Percentiles rank a stretch among this genome's conserved stretches.
Evolutionary conservation across 2,888 invertebrate genomes (phyloP).

Genomic region (Drosophila kambysellisi): DNA sequence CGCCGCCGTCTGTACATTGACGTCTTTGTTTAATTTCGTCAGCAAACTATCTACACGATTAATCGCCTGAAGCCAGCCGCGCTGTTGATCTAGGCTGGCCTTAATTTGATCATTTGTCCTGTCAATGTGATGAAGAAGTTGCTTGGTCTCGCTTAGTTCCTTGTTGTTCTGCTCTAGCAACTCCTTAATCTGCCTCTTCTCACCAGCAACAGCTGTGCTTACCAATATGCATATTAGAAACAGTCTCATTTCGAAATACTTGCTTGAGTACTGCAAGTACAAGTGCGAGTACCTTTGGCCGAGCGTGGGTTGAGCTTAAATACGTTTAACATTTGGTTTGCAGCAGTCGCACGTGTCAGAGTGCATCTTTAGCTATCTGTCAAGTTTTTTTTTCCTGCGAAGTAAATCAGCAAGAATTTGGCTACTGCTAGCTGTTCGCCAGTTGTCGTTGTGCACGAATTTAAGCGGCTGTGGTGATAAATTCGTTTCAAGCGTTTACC

Average conservation of each 20-base stretch:
- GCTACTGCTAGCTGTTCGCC: not conserved
- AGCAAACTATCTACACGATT: conserved; percentile 31
- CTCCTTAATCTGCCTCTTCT: conserved; percentile 20
- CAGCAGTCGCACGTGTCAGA: conserved; percentile 45
- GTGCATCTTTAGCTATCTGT: conserved; percentile 37
- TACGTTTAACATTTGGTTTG: conserved; percentile 25
- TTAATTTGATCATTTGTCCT: conserved; percentile 41
- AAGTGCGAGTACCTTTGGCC: conserved; percentile 34
- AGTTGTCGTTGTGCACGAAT: conserved; percentile 47
- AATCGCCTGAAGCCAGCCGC: conserved; percentile 33
- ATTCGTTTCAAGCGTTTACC: not conserved
- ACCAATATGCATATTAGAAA: conserved; percentile 19
- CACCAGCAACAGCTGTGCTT: not conserved
- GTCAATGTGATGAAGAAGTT: conserved; percentile 36
- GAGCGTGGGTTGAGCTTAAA: conserved; percentile 45
- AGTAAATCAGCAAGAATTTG: conserved; percentile 4
- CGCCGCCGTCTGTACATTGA: conserved; percentile 28
- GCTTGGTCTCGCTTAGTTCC: conserved; percentile 44
- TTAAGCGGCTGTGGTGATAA: conserved; percentile 45
- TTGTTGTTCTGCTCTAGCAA: conserved; percentile 36
- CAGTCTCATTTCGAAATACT: conserved; percentile 37
- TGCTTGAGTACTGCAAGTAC: conserved; percentile 21
- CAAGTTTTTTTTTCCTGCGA: conserved; percentile 3
- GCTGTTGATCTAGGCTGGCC: conserved; percentile 41
- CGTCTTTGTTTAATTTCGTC: conserved; percentile 20